Evolutionary conservation across 2,888 invertebrate genomes (phyloP).

Genomic region (Hecatera dysodea): DNA sequence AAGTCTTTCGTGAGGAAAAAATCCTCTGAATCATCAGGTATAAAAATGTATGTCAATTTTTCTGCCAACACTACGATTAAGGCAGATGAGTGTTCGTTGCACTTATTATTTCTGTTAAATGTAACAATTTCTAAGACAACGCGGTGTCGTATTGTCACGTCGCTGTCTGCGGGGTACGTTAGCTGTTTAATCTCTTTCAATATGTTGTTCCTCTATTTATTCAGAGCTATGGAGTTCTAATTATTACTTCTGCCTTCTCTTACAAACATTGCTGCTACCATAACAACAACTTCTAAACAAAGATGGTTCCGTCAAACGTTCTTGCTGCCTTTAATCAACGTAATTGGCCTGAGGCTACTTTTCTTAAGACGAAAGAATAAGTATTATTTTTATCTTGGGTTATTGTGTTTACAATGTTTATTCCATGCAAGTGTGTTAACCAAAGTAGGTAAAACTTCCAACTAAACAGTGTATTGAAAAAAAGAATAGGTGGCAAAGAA

Average conservation of each 20-base stretch:
- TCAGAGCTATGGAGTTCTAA: background rate
- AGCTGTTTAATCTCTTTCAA: no score
- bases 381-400: background rate
- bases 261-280: background rate
- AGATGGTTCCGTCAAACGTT: background rate
- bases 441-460: background rate
- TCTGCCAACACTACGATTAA: no score
- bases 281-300: conserved; percentile 1
- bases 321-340: conserved; percentile 1
- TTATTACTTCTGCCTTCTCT: background rate
- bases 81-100: no score
- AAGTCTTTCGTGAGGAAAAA: background rate
- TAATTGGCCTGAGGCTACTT: background rate
- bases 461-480: background rate
- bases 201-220: background rate
- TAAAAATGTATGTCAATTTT: no score
- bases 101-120: no score
- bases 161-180: no score
- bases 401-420: no score
- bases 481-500: background rate
- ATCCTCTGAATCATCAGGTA: background rate
- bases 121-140: no score
- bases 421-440: background rate
- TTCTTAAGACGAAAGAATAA: background rate
- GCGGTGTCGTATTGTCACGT: no score